Conservation (phyloP, 2,797 vertebrate genomes). For the Sebastiscus tertius region DNA sequence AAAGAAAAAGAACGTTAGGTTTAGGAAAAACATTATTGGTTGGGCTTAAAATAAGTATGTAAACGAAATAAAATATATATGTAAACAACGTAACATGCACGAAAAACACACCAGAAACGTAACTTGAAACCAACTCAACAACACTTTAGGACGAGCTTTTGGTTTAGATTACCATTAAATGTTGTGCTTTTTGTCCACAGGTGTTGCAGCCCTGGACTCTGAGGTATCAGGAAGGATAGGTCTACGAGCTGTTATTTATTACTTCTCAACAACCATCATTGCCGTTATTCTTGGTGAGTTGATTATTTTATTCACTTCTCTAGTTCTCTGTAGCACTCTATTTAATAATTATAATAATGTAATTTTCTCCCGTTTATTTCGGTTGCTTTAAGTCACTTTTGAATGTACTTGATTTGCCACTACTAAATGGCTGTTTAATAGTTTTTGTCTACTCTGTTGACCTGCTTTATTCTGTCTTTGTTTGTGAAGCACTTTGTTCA, state of each 20-base stretch:
- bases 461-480: background rate
- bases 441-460: background rate
- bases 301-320: background rate
- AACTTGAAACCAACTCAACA: no score
- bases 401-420: background rate
- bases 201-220: conserved; percentile 96
- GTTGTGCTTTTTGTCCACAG: conserved; percentile 73
- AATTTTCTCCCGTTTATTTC: background rate
- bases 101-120: no score
- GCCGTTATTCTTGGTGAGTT: conserved; percentile 93
- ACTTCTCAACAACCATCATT: conserved; percentile 93
- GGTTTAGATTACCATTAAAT: background rate
- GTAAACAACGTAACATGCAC: no score
- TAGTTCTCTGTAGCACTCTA: background rate
- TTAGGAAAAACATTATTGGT: no score
- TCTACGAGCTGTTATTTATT: conserved; percentile 92
- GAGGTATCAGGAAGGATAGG: conserved; percentile 95
- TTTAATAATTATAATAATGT: background rate
- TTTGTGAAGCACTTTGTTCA: background rate
- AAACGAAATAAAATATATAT: no score
- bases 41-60: no score
- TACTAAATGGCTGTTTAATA: background rate
- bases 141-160: background rate
- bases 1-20: no score
- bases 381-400: background rate